Evolutionary conservation across 53 echinoderm and acorn worm genomes (phyloP).

Genomic region (Mesocentrotus franciscanus): DNA sequence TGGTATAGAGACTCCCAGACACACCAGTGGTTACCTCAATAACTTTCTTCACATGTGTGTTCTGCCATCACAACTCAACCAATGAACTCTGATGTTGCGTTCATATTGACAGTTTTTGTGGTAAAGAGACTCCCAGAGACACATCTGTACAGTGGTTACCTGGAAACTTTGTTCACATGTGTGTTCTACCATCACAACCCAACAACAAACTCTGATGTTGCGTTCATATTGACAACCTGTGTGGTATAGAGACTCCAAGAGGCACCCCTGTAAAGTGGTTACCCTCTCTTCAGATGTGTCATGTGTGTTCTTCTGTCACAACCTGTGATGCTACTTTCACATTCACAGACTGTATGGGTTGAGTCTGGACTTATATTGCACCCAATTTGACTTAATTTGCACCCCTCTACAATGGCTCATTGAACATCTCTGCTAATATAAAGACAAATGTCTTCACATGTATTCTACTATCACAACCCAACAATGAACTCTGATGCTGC

Average conservation of each 20-base stretch:
- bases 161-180: conserved; percentile 31
- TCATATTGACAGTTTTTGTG: conserved; percentile 88
- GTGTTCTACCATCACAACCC: too few relatives aligned
- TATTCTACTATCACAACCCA: conserved; percentile 58
- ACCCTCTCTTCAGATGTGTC: conserved; percentile 79
- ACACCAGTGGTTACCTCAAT: conserved; percentile 64
- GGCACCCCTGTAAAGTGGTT: conserved; percentile 87
- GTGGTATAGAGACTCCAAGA: conserved; percentile 81
- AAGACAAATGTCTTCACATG: conserved; percentile 95
- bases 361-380: conserved; percentile 91
- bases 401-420: conserved; percentile 93
- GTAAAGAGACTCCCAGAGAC: conserved; percentile 74
- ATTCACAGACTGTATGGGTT: conserved; percentile 57
- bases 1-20: conserved; percentile 78
- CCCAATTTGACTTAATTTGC: conserved; percentile 75
- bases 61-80: conserved; percentile 67
- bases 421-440: conserved; percentile 86
- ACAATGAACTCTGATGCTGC: conserved; percentile 56
- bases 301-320: conserved; percentile 67
- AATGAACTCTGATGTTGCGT: conserved; percentile 87
- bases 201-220: too few relatives aligned
- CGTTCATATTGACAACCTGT: not conserved
- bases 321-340: not conserved
- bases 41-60: conserved; percentile 89
- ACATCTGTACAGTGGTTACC: not conserved